Evolutionary conservation across 2,888 invertebrate genomes (phyloP), one percentile per base, ranked within the genome.

Genomic region (Subacronicta megacephala): DNA sequence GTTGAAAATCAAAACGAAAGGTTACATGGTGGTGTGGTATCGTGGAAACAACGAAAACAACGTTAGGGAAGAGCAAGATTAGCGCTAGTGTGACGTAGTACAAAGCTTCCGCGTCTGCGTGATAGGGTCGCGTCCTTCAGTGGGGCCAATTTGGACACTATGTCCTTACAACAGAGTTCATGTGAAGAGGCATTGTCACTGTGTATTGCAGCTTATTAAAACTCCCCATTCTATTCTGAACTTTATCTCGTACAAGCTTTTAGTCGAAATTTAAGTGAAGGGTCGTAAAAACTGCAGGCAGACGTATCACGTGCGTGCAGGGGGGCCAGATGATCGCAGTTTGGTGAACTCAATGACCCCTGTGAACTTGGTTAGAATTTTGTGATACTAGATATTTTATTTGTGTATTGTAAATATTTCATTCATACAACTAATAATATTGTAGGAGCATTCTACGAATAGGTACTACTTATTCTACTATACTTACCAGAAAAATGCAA

Each of bases 31-130:
- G 52, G 40, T 37, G 60, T 50, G 54, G 41, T 67, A 49, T 52
- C 52, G 69, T 37, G 56, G 62, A 73, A 70, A 62, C 56, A 74
- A 83, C 76, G 75, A 82, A 82, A 82, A 82, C 79, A 81, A 82
- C 79, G 75, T 77, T 77, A 75, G 78, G 81, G 88, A 78, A 77
- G 77, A 73, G 81, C 83, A 79, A 88, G 85, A 86, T 90, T 88
- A 90, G 85, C 92, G 90, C 91, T 90, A 90, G 87, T 88, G 88
- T 87, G 92, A 90, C 90, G 90, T 91, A 83, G 82, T 47, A 77
- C 77, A 43, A 75, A 80, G 83, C 85, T 90, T 88, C 89, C 90
- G 93, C 94, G 94, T 79, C 90, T 92, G 93, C 93, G 93, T 90
- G 78, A 74, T 86, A 78, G 83, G 83, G 80, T 76, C 81, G 81